Evolutionary conservation across 2,113 vertebrate genomes (phyloP).

Genomic region (Mellivora capensis): DNA sequence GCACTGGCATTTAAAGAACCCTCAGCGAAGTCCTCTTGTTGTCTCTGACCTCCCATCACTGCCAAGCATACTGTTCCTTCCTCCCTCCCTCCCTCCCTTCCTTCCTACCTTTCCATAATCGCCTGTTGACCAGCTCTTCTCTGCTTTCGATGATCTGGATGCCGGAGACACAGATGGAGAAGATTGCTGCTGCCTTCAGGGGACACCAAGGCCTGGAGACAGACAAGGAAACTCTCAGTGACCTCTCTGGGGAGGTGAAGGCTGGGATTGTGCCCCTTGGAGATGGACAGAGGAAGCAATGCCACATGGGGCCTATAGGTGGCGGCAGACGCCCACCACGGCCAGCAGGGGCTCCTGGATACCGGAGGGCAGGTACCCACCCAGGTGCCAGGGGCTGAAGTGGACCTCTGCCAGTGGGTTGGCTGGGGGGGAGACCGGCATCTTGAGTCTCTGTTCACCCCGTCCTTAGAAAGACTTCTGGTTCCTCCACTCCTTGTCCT

Average conservation of each 20-base stretch:
- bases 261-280: fast-evolving
- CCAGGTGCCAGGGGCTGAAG: fast-evolving
- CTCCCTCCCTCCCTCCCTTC: too few relatives aligned
- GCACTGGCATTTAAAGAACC: not conserved
- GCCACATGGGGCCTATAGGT: constrained; percentile 67
- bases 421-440: not conserved
- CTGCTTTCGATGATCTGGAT: not conserved
- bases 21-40: not conserved
- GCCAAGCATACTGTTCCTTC: not conserved
- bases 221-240: not conserved
- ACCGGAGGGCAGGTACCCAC: not conserved
- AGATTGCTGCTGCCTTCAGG: not conserved
- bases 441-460: not conserved
- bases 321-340: constrained; percentile 76
- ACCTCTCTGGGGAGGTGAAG: not conserved
- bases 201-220: not conserved
- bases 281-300: not conserved
- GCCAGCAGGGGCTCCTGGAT: not conserved
- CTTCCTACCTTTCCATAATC: too few relatives aligned
- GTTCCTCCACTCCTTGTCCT: not conserved
- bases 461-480: not conserved
- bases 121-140: not conserved
- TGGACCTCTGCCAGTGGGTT: too few relatives aligned
- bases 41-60: not conserved
- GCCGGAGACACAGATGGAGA: not conserved